Evolutionary conservation across 2,113 vertebrate species (phyloP).

Genomic region (Phaethon lepturus): DNA sequence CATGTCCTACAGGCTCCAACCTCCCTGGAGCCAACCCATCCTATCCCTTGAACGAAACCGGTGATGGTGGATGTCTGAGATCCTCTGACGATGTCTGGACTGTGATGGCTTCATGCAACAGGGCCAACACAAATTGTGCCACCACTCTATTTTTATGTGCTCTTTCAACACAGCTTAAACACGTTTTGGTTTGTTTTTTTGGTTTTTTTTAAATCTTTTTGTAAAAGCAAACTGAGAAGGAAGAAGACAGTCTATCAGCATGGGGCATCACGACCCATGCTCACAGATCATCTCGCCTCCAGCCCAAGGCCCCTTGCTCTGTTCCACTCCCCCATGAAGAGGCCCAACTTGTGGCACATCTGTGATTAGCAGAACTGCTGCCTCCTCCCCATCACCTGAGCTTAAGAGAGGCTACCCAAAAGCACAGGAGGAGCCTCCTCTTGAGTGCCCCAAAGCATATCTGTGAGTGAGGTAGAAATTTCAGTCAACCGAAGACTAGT

Average conservation of each 20-base stretch:
- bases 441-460: background rate
- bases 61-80: background rate
- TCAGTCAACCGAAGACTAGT: background rate
- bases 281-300: background rate
- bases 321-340: background rate
- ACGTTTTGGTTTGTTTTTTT: background rate
- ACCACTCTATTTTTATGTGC: background rate
- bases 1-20: background rate
- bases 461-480: background rate
- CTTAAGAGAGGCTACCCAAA: background rate
- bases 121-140: background rate
- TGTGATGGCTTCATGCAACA: background rate
- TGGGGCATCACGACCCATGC: accelerated
- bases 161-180: background rate
- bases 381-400: background rate
- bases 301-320: background rate
- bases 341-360: background rate
- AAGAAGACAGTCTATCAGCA: background rate
- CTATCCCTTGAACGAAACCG: background rate
- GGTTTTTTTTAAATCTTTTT: background rate
- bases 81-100: background rate
- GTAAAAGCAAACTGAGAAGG: background rate
- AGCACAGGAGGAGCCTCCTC: background rate
- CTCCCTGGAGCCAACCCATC: background rate
- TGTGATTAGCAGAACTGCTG: background rate